These are phyloP conservation scores for Pegea sp. DNA, from an alignment of 23 tunicate genomes.

Conservation along the genomic window DNA sequence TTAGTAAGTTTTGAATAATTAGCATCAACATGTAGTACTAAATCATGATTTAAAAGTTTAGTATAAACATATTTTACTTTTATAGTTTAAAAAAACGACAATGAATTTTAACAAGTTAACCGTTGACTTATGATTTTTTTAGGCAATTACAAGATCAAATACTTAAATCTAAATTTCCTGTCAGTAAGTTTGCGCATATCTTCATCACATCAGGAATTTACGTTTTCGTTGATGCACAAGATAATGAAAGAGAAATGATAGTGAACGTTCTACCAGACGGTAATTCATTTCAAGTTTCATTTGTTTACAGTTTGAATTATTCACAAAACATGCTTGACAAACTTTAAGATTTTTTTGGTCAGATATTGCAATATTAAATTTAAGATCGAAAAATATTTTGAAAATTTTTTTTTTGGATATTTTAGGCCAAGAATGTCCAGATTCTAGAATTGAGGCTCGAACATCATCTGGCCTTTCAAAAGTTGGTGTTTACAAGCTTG, in stretches of 20 bases:
- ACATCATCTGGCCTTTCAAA: constrained; percentile 23
- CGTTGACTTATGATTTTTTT: too few species aligned
- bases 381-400: not conserved
- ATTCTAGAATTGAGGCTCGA: constrained; percentile 36
- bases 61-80: too few species aligned
- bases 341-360: too few species aligned
- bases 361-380: not conserved
- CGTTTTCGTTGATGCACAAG: constrained; percentile 80
- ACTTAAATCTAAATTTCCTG: constrained; percentile 21
- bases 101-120: too few species aligned
- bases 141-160: constrained; percentile 48
- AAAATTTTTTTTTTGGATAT: not conserved
- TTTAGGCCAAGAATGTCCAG: constrained; percentile 41
- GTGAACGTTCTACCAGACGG: constrained; percentile 55
- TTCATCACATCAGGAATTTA: constrained; percentile 64
- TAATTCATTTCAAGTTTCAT: constrained; percentile 3
- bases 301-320: not conserved
- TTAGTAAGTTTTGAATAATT: too few species aligned
- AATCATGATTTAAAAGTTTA: too few species aligned
- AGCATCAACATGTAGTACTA: too few species aligned
- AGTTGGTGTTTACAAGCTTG: constrained; percentile 48
- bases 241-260: constrained; percentile 27
- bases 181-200: constrained; percentile 77
- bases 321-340: not conserved
- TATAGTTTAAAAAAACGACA: too few species aligned